Percentiles rank a stretch among this genome's conserved stretches.
phyloP scores from a whole-genome alignment of 2,888 invertebrate genomes.

The Drosophila fulvimacula region DNA sequence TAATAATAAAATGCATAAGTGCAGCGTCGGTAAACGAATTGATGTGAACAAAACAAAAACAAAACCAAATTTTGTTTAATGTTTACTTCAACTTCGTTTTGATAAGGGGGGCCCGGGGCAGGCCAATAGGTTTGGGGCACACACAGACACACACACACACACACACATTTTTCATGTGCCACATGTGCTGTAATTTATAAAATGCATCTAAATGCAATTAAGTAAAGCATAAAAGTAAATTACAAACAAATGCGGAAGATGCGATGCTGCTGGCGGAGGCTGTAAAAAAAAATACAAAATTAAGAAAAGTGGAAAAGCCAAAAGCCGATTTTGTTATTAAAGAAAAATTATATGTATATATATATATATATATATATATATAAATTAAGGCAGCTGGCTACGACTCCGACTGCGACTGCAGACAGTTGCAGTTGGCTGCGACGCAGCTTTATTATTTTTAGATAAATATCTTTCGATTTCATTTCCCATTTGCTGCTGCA shows the following conservation, averaged over 20 bases:
- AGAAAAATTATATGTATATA: constrained; percentile 16
- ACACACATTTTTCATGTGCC: constrained; percentile 35
- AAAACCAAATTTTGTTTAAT: constrained; percentile 30
- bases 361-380: constrained; percentile 43
- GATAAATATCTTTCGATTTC: constrained; percentile 81
- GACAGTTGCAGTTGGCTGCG: constrained; percentile 52
- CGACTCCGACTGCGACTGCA: constrained; percentile 13
- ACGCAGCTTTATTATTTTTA: constrained; percentile 76
- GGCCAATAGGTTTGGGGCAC: neutral
- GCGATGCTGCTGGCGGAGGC: constrained; percentile 42
- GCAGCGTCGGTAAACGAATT: constrained; percentile 59
- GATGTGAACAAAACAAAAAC: constrained; percentile 32
- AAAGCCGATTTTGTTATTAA: constrained; percentile 71
- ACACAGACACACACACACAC: constrained; percentile 10
- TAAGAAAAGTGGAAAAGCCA: constrained; percentile 13
- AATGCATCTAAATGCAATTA: constrained; percentile 82
- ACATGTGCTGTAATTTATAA: constrained; percentile 77
- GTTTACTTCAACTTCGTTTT: constrained; percentile 53
- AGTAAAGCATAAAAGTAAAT: constrained; percentile 81
- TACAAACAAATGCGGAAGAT: constrained; percentile 80
- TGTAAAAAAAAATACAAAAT: constrained; percentile 9
- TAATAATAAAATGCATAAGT: constrained; percentile 74
- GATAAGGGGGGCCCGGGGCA: constrained; percentile 11
- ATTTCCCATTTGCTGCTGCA: constrained; percentile 47
- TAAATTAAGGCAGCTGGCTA: constrained; percentile 73